These are phyloP conservation scores for Cephonodes hylas DNA, from an alignment of 2,888 invertebrate species.

Conservation along the genomic window DNA sequence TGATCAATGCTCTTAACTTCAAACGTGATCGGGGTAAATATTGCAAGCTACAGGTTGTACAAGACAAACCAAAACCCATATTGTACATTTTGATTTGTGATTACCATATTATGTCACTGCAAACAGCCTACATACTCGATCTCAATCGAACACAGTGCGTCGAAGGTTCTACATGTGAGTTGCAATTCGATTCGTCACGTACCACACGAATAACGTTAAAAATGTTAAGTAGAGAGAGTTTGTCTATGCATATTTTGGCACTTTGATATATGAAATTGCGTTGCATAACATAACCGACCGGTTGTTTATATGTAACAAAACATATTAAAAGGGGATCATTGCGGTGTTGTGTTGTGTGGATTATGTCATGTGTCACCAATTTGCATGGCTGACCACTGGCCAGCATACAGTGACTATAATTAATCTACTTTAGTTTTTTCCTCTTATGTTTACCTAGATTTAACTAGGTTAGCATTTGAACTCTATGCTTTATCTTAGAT, in stretches of 20 bases:
- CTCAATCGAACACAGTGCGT: not conserved
- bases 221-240: slow-evolving; percentile 16
- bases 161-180: not conserved
- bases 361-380: slow-evolving; percentile 8
- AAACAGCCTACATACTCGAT: not conserved
- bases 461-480: too few species aligned
- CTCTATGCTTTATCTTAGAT: too few species aligned
- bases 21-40: too few species aligned
- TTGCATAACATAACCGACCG: not conserved
- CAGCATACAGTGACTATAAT: not conserved
- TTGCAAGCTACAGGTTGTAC: too few species aligned
- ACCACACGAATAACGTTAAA: slow-evolving; percentile 6
- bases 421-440: not conserved
- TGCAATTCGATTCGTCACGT: not conserved
- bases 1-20: too few species aligned
- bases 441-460: not conserved
- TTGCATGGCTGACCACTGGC: not conserved
- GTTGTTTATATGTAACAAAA: slow-evolving; percentile 7
- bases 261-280: not conserved
- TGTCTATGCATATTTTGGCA: slow-evolving; percentile 10
- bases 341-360: not conserved
- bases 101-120: not conserved
- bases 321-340: slow-evolving; percentile 6
- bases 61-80: too few species aligned
- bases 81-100: too few species aligned